These are phyloP conservation scores for Lacerta bilineata DNA, from an alignment of 2,797 vertebrate species.

Conservation along the genomic window DNA sequence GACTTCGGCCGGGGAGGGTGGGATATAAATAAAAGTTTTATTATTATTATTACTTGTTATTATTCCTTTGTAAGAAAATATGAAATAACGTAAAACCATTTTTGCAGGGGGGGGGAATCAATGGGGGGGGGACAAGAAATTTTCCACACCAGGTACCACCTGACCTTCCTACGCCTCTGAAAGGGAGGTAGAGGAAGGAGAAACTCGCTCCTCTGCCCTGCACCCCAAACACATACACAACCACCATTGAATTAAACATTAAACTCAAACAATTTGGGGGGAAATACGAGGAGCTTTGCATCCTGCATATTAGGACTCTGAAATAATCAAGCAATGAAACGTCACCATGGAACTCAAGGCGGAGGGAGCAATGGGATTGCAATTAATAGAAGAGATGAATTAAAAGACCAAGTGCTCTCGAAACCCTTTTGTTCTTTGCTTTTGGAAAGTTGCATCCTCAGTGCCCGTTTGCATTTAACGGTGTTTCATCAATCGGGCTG, in stretches of 20 bases:
- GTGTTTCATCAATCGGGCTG: slow-evolving; percentile 26
- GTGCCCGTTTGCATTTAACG: slow-evolving; percentile 41
- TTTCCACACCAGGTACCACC: no score
- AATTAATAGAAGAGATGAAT: slow-evolving; percentile 40
- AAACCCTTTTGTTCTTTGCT: neutral
- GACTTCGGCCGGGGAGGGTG: no score
- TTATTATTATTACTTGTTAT: no score
- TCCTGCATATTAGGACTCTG: slow-evolving; percentile 60
- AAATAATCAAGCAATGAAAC: slow-evolving; percentile 45
- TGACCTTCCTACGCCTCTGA: no score
- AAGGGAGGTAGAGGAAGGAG: no score
- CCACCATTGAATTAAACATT: slow-evolving; percentile 60
- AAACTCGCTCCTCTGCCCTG: neutral
- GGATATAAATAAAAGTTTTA: no score
- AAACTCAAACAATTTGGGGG: slow-evolving; percentile 63
- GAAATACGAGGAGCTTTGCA: slow-evolving; percentile 10
- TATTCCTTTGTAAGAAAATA: no score
- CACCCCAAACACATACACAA: neutral
- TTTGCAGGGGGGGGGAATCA: no score
- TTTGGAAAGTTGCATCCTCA: neutral
- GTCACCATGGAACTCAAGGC: neutral
- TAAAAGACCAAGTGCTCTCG: slow-evolving; percentile 37
- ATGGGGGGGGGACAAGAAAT: no score
- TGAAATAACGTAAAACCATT: no score
- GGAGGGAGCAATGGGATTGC: slow-evolving; percentile 5